Conservation (phyloP, 2,888 invertebrate species). For the Catocala fraxini region DNA sequence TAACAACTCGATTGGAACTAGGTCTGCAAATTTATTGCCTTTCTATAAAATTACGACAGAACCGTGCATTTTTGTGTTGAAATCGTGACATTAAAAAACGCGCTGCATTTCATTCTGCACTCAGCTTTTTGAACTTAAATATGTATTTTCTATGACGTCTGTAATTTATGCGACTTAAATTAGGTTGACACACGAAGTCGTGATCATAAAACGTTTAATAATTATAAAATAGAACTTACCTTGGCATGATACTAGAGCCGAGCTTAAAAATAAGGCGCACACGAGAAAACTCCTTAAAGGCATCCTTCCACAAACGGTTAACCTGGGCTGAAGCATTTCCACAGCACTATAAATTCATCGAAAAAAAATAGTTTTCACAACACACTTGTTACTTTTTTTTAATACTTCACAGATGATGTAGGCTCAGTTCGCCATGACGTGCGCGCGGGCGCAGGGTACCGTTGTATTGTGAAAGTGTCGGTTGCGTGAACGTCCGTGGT, state of each 20-base stretch:
- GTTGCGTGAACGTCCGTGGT: conserved; percentile 51
- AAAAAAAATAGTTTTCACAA: conserved; percentile 59
- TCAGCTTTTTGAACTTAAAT: too few relatives aligned
- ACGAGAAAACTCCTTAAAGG: conserved; percentile 60
- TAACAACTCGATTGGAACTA: neutral
- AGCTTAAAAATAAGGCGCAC: conserved; percentile 61
- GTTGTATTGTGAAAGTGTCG: conserved; percentile 54
- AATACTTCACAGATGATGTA: conserved; percentile 33
- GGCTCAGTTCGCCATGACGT: conserved; percentile 52
- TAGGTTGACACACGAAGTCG: conserved; percentile 32
- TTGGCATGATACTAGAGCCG: conserved; percentile 76
- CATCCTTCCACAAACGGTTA: conserved; percentile 70
- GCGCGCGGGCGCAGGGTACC: conserved; percentile 37
- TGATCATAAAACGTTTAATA: conserved; percentile 32
- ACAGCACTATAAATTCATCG: conserved; percentile 60
- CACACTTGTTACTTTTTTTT: conserved; percentile 48
- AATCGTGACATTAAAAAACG: conserved; percentile 6
- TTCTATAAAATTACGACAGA: conserved; percentile 7
- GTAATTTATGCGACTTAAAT: conserved; percentile 19
- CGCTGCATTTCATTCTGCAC: too few relatives aligned
- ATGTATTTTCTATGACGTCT: too few relatives aligned
- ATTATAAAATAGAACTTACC: conserved; percentile 63
- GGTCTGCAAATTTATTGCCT: conserved; percentile 6
- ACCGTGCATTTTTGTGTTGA: neutral
- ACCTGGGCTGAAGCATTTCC: conserved; percentile 81